A percentile compares a stretch with the other conserved stretches of the same genome.
These are phyloP conservation scores for Dendrolimus kikuchii DNA, from an alignment of 1,140 invertebrate genomes.

Conservation along the genomic window DNA sequence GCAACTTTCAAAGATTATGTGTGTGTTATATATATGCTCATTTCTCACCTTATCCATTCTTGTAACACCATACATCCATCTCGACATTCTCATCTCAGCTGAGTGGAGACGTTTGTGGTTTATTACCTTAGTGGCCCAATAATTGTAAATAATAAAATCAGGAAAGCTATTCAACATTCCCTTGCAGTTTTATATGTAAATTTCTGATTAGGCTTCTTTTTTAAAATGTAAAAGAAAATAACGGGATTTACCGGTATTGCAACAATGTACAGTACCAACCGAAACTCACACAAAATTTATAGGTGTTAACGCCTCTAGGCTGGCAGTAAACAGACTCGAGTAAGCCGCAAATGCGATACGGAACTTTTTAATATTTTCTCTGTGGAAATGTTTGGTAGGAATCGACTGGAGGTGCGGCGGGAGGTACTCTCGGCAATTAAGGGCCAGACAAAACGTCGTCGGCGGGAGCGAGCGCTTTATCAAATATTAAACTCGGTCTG, in stretches of 20 bases:
- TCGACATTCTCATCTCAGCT: too few species aligned
- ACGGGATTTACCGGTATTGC: conserved; percentile 55
- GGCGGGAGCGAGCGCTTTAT: conserved; percentile 30
- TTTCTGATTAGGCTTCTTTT: conserved; percentile 28
- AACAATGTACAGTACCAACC: conserved; percentile 57
- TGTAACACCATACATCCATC: too few species aligned
- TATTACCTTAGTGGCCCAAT: too few species aligned
- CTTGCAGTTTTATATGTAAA: too few species aligned
- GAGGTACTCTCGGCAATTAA: conserved; percentile 47
- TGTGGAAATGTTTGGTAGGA: conserved; percentile 12
- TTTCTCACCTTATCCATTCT: too few species aligned
- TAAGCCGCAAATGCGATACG: conserved; percentile 28
- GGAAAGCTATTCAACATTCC: too few species aligned
- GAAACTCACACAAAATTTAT: conserved; percentile 62
- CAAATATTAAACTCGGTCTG: conserved; percentile 48
- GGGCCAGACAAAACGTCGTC: conserved; percentile 37
- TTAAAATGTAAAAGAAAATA: conserved; percentile 51
- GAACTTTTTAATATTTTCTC: conserved; percentile 46
- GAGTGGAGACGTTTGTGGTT: too few species aligned
- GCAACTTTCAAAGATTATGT: too few species aligned
- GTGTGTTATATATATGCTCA: too few species aligned
- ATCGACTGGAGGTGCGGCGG: conserved; percentile 12
- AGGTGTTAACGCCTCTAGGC: conserved; percentile 51
- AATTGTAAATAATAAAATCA: too few species aligned
- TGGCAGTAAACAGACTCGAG: conserved; percentile 48